A percentile compares a stretch with the other conserved stretches of the same genome.
Evolutionary conservation across 2,797 vertebrate genomes (phyloP).

Genomic region (Enteromius anoplus): DNA sequence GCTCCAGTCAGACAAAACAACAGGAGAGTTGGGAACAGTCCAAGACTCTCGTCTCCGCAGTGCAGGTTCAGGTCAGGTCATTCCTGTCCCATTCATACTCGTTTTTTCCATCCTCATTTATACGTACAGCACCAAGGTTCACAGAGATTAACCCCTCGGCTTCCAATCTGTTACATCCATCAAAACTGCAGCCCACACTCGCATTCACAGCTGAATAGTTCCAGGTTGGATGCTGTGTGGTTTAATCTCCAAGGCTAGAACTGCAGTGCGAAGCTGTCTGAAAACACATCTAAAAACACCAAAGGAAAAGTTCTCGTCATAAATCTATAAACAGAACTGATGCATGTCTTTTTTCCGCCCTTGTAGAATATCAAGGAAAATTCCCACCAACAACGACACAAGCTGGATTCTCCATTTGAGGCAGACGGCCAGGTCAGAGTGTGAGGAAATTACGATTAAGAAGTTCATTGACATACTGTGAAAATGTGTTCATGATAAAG

Average conservation of each 20-base stretch:
- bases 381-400: slow-evolving; percentile 24
- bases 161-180: slow-evolving; percentile 21
- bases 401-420: slow-evolving; percentile 25
- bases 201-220: slow-evolving; percentile 18
- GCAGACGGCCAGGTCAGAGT: slow-evolving; percentile 4
- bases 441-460: background rate
- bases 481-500: background rate
- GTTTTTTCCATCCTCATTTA: slow-evolving; percentile 24
- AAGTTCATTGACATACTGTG: background rate
- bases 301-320: background rate
- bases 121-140: slow-evolving; percentile 20
- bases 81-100: slow-evolving; percentile 30
- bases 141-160: slow-evolving; percentile 37
- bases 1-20: slow-evolving; percentile 31
- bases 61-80: slow-evolving; percentile 46
- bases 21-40: slow-evolving; percentile 26
- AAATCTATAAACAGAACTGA: slow-evolving; percentile 26
- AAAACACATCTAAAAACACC: slow-evolving; percentile 1
- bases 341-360: background rate
- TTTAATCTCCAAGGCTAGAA: slow-evolving; percentile 24
- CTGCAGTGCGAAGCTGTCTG: background rate
- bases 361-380: slow-evolving; percentile 28
- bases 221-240: slow-evolving; percentile 25
- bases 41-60: slow-evolving; percentile 29
- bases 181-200: slow-evolving; percentile 31